Evolutionary conservation across 2,113 vertebrate species (phyloP), one percentile per base, ranked within the genome.

Genomic region (Xenotilapia leptura): DNA sequence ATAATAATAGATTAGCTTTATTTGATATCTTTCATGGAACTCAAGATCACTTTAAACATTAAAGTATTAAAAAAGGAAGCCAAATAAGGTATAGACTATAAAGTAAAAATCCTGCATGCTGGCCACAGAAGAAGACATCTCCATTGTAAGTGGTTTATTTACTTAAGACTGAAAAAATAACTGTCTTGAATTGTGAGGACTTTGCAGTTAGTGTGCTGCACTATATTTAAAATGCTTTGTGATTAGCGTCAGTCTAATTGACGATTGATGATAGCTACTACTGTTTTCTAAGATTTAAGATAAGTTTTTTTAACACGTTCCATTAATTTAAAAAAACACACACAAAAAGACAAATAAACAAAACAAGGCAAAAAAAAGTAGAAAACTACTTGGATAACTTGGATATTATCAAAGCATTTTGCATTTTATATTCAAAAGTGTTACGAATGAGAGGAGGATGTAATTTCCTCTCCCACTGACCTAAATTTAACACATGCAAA

Each of bases 251-350:
- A 51, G 45, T 77, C 73, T 77, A 77, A 68, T 13, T 38, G 62
- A 68, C 6, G 3, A 28, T 49, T 75, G 23, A n/a, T 51, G 45
- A 51, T 8, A 49, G 4, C 26, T 77, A 11, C 42, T 31, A 3
- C 42, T 42, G 14, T 28, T 73, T 47, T 73, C 45, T 40, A 73
- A 26, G 68, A 26, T 45, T 15, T 73, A 73, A 10, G 40, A 26
- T 15, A 40, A 0, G n/a, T 14, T 15, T 26, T 9, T 26, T 73
- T 0, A 15, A 45, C 14, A 73, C 1, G 0, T 45, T 17, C 21
- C 68, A 73, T 45, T 73, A 28, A 26, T 38, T 65, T 0, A 62
- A 62, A 62, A 5, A 1, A 3, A 33, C 1, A 65, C 6, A 36
- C 19, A 5, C 9, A 65, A n/a, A 65, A 45, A 73, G 40, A 45